A percentile compares a stretch with the other conserved stretches of the same genome.
Evolutionary conservation across 2,888 invertebrate genomes (phyloP).

Genomic region (Eupeodes luniger): DNA sequence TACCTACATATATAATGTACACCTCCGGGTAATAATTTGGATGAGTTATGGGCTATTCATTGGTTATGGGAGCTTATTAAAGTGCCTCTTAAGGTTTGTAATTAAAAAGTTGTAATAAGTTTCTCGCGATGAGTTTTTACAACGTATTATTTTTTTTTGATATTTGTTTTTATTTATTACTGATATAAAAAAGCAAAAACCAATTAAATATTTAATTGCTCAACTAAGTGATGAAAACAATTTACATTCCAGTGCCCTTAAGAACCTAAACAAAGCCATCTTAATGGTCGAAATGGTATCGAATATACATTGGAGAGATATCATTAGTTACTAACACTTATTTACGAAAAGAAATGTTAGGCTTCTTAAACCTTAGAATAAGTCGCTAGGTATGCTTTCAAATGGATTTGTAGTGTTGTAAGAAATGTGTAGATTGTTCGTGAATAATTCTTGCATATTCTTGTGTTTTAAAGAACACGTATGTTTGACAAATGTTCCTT

Average conservation of each 20-base stretch:
- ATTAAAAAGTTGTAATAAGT: conserved; percentile 51
- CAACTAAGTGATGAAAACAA: background rate
- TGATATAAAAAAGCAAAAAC: background rate
- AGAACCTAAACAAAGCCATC: no score
- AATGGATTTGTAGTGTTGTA: no score
- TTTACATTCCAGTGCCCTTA: background rate
- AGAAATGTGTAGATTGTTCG: no score
- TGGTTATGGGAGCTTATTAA: background rate
- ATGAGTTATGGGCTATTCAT: conserved; percentile 49
- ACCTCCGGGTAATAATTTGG: conserved; percentile 47
- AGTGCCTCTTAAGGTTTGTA: conserved; percentile 3
- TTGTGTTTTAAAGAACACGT: no score
- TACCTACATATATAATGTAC: background rate
- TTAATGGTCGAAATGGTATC: background rate
- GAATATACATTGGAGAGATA: no score
- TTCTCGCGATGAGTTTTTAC: background rate
- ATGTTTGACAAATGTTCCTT: no score
- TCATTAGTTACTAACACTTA: no score
- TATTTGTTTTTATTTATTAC: background rate
- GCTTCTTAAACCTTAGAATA: no score
- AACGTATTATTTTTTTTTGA: background rate
- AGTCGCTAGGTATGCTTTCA: no score
- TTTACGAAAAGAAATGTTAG: no score
- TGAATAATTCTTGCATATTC: no score
- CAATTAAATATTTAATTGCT: background rate